phyloP scores from a whole-genome alignment of 2,888 invertebrate species.

The Leucophora obtusa region DNA sequence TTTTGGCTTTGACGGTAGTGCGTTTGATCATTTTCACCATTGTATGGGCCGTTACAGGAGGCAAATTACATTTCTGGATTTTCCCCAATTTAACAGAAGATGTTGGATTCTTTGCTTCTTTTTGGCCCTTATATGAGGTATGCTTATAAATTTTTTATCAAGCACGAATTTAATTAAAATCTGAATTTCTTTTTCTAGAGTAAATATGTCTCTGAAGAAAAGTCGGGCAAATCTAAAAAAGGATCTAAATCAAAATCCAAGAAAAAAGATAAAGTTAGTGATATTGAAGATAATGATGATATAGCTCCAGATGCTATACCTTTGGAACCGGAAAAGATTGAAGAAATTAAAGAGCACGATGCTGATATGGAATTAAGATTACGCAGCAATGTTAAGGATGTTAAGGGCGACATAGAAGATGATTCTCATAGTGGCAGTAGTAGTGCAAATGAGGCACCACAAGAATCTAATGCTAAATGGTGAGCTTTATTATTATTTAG shows the following conservation, averaged over 20 bases:
- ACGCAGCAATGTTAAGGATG: slow-evolving; percentile 69
- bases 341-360: slow-evolving; percentile 77
- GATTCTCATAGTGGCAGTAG: slow-evolving; percentile 67
- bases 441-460: slow-evolving; percentile 65
- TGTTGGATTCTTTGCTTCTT: slow-evolving; percentile 98
- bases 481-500: slow-evolving; percentile 67
- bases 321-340: slow-evolving; percentile 75
- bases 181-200: slow-evolving; percentile 78
- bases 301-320: slow-evolving; percentile 73
- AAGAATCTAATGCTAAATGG: slow-evolving; percentile 73
- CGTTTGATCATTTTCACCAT: slow-evolving; percentile 94
- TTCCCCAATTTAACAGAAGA: slow-evolving; percentile 99
- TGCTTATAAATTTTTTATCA: slow-evolving; percentile 35
- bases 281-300: slow-evolving; percentile 87
- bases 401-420: slow-evolving; percentile 61
- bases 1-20: slow-evolving; percentile 92
- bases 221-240: slow-evolving; percentile 78
- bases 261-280: slow-evolving; percentile 84
- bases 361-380: slow-evolving; percentile 74
- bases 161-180: not conserved
- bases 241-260: slow-evolving; percentile 80
- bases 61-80: slow-evolving; percentile 97
- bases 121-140: slow-evolving; percentile 97
- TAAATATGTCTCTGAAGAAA: slow-evolving; percentile 85
- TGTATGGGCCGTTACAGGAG: slow-evolving; percentile 92